These are phyloP conservation scores for Mohoua ochrocephala DNA, from an alignment of 2,113 vertebrate genomes.

Conservation along the genomic window DNA sequence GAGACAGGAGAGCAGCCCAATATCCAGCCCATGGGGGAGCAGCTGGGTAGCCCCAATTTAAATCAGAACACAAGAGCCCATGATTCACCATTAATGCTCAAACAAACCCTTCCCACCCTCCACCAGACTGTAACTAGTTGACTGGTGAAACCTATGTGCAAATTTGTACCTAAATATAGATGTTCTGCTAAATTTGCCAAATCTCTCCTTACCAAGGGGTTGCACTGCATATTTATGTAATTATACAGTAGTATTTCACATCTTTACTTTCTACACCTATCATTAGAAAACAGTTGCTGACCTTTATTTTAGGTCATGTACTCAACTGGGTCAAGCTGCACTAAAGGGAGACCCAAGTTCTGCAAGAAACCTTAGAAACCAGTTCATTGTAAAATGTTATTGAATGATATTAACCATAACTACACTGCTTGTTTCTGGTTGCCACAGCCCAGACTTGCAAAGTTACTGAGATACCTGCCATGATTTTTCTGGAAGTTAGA, in stretches of 20 bases:
- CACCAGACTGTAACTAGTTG: neutral
- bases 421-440: neutral
- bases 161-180: constrained; percentile 24
- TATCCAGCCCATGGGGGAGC: accelerated
- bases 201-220: neutral
- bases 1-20: neutral
- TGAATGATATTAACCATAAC: neutral
- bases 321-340: neutral
- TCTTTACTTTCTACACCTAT: constrained; percentile 35
- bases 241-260: constrained; percentile 5
- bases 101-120: neutral
- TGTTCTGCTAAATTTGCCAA: neutral
- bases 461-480: neutral
- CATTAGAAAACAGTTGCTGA: constrained; percentile 18
- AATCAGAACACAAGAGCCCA: neutral
- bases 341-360: neutral
- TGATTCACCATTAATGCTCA: neutral
- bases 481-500: neutral
- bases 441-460: neutral
- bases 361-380: neutral
- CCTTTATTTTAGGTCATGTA: constrained; percentile 26
- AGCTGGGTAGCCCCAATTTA: neutral
- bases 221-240: neutral
- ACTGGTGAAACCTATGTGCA: neutral
- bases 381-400: neutral